Evolutionary conservation across 2,113 vertebrate genomes (phyloP), one percentile per base, ranked within the genome.

Genomic region (Pterocles gutturalis): DNA sequence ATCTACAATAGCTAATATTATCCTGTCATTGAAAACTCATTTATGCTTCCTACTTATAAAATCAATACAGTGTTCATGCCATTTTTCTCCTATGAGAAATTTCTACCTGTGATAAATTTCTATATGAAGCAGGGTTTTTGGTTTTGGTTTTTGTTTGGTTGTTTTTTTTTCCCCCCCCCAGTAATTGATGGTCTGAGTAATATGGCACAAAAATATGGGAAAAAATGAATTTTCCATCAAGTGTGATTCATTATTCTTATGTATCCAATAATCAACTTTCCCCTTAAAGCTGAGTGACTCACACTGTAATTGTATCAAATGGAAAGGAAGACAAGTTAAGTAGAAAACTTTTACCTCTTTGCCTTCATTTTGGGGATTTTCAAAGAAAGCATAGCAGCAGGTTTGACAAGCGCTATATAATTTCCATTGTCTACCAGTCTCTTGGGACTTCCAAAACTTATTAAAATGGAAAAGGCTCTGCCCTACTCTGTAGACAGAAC

Each of bases 241-340:
- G 43, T 83, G 41, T 76, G 45, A 97, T 83, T 92, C 86, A 88
- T 94, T 95, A 83, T 87, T 76, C 34, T 46, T 64, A 60, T 20
- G 33, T 29, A 94, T 69, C 64, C 86, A 92, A 72, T 87, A 95
- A 43, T 78, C 58, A 96, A 17, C 36, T 57, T 90, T 87, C 57
- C 41, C n/a, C 75, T 90, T 92, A 77, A 90, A 20, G 18, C n/a
- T 80, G 33, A 83, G 79, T 96, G 93, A 97, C 60, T 94, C 88
- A 94, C 53, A 45, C 17, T 81, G 13, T 20, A 69, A 84, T 33
- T 85, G 20, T 36, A 90, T n/a, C 67, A 95, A 95, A 95, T 51
- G 78, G 54, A 72, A 83, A 91, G 71, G 57, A 49, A 75, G 26
- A 21, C 64, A 76, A 64, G 60, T 12, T 60, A 76, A 64, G 60